These are phyloP conservation scores for Lithobates pipiens DNA, from an alignment of 2,797 vertebrate species.

Conservation along the genomic window DNA sequence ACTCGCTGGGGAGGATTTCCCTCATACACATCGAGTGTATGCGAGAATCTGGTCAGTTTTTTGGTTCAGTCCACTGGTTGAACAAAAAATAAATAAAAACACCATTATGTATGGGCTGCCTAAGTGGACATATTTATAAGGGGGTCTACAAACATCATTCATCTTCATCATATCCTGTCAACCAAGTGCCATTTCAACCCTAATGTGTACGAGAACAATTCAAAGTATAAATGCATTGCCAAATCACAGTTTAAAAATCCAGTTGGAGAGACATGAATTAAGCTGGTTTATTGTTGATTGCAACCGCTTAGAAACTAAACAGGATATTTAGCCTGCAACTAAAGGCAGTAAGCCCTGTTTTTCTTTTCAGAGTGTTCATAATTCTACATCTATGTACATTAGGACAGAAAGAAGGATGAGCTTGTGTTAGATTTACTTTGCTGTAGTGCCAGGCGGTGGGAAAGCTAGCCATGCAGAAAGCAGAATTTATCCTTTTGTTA, in stretches of 20 bases:
- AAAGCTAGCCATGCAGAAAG: conserved; percentile 23
- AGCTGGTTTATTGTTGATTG: too few relatives aligned
- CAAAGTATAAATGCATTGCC: neutral
- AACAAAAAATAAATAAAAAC: too few relatives aligned
- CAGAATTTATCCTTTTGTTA: neutral
- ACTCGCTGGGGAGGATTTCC: too few relatives aligned
- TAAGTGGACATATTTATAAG: neutral
- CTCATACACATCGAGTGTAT: too few relatives aligned
- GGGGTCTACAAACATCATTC: neutral
- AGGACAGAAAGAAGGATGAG: neutral
- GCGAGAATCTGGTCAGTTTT: too few relatives aligned
- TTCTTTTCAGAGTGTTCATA: neutral
- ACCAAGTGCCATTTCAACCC: neutral
- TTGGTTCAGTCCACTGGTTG: too few relatives aligned
- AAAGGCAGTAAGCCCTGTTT: neutral
- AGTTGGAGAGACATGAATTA: neutral
- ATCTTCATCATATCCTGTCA: neutral
- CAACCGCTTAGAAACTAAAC: too few relatives aligned
- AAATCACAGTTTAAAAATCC: neutral
- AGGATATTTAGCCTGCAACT: neutral
- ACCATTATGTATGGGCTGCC: too few relatives aligned
- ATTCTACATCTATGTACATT: neutral
- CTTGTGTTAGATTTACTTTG: conserved; percentile 1
- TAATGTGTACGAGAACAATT: neutral
- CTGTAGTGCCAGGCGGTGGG: neutral